A percentile compares a stretch with the other conserved stretches of the same genome.
phyloP scores from a whole-genome alignment of 2,888 invertebrate species.

The Melolontha melolontha region DNA sequence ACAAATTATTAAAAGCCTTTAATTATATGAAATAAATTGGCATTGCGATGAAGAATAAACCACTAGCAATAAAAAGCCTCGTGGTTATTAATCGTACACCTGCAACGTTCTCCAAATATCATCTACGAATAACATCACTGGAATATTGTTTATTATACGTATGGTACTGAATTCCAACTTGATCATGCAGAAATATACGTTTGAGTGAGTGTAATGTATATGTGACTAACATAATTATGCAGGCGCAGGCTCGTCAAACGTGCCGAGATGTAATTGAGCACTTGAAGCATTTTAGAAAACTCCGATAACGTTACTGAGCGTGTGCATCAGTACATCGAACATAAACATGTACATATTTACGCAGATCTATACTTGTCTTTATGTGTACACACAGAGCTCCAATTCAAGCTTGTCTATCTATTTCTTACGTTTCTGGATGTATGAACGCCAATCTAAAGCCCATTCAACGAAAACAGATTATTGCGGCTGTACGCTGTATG shows the following conservation, averaged over 20 bases:
- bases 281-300: slow-evolving; percentile 16
- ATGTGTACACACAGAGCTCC: background rate
- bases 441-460: slow-evolving; percentile 24
- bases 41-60: slow-evolving; percentile 4
- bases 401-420: slow-evolving; percentile 17
- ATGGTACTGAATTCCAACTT: slow-evolving; percentile 4
- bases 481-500: background rate
- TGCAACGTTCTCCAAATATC: slow-evolving; percentile 16
- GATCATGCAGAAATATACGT: slow-evolving; percentile 11
- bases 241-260: background rate
- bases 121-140: slow-evolving; percentile 6
- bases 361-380: background rate
- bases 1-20: no score
- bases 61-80: slow-evolving; percentile 7
- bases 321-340: background rate
- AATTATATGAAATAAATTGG: background rate
- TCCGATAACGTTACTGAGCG: slow-evolving; percentile 3
- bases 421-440: slow-evolving; percentile 19
- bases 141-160: slow-evolving; percentile 11
- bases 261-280: slow-evolving; percentile 11
- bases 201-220: background rate
- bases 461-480: slow-evolving; percentile 27
- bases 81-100: slow-evolving; percentile 5
- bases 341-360: slow-evolving; percentile 7
- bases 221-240: slow-evolving; percentile 3